Evolutionary conservation across 2,888 invertebrate genomes (phyloP).

Genomic region (Adela reaumurella): DNA sequence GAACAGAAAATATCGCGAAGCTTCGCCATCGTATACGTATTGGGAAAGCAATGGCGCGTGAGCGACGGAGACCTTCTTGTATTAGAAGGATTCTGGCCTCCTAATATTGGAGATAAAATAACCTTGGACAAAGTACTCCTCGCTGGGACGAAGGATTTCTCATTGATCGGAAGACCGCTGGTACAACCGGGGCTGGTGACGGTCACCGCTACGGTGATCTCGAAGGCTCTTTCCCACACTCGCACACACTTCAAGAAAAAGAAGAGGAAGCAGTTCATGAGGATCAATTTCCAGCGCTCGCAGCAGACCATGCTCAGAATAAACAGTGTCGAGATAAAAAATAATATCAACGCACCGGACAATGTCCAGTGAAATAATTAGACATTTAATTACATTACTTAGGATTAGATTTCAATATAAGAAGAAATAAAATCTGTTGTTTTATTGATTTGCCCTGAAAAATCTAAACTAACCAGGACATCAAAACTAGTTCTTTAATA

Average conservation of each 20-base stretch:
- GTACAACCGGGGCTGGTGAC: slow-evolving; percentile 69
- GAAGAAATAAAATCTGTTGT: neutral
- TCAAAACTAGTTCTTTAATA: no score
- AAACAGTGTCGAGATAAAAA: slow-evolving; percentile 63
- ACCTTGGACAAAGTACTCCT: slow-evolving; percentile 79
- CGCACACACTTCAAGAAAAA: slow-evolving; percentile 74
- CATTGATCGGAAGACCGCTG: slow-evolving; percentile 75
- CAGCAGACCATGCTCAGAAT: slow-evolving; percentile 74
- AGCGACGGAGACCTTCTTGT: slow-evolving; percentile 82
- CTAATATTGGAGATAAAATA: slow-evolving; percentile 74
- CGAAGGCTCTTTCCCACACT: slow-evolving; percentile 78
- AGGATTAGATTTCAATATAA: slow-evolving; percentile 2
- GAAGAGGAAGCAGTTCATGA: slow-evolving; percentile 72
- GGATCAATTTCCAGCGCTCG: slow-evolving; percentile 67
- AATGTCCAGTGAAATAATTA: slow-evolving; percentile 17
- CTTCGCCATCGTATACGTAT: slow-evolving; percentile 79
- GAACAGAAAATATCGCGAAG: slow-evolving; percentile 57
- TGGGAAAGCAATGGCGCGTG: slow-evolving; percentile 82
- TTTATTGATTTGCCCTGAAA: slow-evolving; percentile 15
- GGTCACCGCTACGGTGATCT: slow-evolving; percentile 78
- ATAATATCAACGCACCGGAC: slow-evolving; percentile 48
- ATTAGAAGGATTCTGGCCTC: slow-evolving; percentile 81
- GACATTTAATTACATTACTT: slow-evolving; percentile 14
- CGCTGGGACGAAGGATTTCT: slow-evolving; percentile 76
- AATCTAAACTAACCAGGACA: no score